Conservation (phyloP, 2,113 vertebrate genomes). For the Australoheros scitulus region DNA sequence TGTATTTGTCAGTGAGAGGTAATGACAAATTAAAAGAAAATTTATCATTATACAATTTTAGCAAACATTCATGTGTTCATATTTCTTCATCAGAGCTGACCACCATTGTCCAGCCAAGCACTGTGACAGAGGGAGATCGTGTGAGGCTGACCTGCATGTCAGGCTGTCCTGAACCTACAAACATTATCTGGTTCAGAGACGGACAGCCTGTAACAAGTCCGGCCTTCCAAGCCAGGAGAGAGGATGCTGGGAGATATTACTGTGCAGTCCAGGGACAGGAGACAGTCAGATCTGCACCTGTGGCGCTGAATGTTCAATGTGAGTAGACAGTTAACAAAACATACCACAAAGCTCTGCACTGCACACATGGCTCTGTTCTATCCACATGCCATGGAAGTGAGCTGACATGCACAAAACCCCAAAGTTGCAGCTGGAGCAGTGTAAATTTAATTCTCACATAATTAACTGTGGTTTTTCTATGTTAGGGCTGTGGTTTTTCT, state of each 20-base stretch:
- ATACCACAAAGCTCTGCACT: neutral
- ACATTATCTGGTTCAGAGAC: constrained; percentile 49
- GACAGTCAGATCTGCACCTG: constrained; percentile 8
- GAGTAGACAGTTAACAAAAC: constrained; percentile 14
- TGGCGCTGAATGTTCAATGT: constrained; percentile 61
- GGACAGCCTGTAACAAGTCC: neutral
- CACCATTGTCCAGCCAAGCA: constrained; percentile 20
- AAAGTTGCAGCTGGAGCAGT: neutral
- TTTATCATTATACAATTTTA: neutral
- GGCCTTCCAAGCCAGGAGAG: constrained; percentile 18
- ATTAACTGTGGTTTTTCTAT: neutral
- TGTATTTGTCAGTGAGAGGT: constrained; percentile 51
- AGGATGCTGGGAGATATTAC: constrained; percentile 57
- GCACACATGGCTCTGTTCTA: neutral
- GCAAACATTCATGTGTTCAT: neutral
- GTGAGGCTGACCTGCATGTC: constrained; percentile 47
- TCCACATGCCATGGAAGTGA: neutral
- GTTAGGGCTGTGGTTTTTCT: neutral
- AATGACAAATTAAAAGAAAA: neutral
- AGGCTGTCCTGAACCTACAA: neutral
- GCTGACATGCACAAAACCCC: neutral
- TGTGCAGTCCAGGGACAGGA: constrained; percentile 39
- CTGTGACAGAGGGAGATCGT: constrained; percentile 44
- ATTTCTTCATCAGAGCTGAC: constrained; percentile 45
- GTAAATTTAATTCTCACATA: neutral